phyloP scores from a whole-genome alignment of 1,140 invertebrate genomes.

The Glossosoma conforme region DNA sequence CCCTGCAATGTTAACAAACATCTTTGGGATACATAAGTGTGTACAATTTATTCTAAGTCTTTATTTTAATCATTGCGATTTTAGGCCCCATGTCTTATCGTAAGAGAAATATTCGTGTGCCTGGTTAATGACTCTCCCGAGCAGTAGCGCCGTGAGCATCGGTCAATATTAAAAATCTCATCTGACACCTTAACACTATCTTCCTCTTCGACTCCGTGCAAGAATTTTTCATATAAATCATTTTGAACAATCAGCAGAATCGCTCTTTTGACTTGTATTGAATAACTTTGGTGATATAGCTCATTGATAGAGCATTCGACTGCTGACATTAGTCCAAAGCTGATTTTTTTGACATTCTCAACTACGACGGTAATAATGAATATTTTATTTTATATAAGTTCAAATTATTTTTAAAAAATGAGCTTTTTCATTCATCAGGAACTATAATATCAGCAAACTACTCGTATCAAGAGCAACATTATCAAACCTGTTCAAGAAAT shows the following conservation, averaged over 20 bases:
- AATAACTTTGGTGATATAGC: constrained; percentile 43
- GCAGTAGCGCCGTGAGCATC: constrained; percentile 53
- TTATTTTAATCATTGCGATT: constrained; percentile 73
- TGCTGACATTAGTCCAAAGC: too few relatives aligned
- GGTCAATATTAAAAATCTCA: constrained; percentile 62
- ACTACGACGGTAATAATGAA: too few relatives aligned
- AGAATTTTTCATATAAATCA: constrained; percentile 75
- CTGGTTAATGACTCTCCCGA: constrained; percentile 57
- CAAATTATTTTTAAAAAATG: too few relatives aligned
- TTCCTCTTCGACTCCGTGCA: constrained; percentile 85
- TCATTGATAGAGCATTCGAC: too few relatives aligned
- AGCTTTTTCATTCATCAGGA: too few relatives aligned
- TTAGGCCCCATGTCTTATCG: constrained; percentile 92
- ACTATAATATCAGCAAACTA: too few relatives aligned
- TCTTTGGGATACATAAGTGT: too few relatives aligned
- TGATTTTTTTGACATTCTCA: too few relatives aligned
- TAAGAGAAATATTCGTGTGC: constrained; percentile 79
- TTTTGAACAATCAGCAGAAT: constrained; percentile 85
- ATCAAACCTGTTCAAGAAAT: too few relatives aligned
- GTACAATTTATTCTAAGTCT: constrained; percentile 34
- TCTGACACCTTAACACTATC: constrained; percentile 64
- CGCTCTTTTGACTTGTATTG: constrained; percentile 76
- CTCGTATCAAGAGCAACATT: too few relatives aligned
- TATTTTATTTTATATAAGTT: too few relatives aligned
- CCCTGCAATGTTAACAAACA: too few relatives aligned